A percentile compares a stretch with the other conserved stretches of the same genome.
Conservation (phyloP, 35 echinoderm and acorn worm species). For the Hemicentrotus pulcherrimus region DNA sequence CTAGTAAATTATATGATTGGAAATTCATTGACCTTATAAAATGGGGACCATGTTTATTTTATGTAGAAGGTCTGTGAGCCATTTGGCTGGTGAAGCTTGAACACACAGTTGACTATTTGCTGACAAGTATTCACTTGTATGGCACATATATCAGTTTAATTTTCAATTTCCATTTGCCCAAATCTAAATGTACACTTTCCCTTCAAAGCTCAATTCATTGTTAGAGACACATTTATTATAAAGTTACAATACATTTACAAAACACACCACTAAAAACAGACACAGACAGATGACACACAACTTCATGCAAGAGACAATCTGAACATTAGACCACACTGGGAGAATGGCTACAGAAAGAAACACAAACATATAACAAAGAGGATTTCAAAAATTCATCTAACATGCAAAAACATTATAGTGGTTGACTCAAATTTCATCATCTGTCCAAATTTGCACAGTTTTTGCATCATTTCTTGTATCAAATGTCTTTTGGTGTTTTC, state of each 20-base stretch:
- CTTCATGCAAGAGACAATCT: background rate
- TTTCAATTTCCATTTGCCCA: background rate
- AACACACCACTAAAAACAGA: background rate
- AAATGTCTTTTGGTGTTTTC: background rate
- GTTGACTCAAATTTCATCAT: background rate
- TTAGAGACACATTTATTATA: background rate
- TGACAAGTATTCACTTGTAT: background rate
- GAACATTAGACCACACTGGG: background rate
- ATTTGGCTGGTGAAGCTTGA: background rate
- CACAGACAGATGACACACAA: background rate
- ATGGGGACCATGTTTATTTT: background rate
- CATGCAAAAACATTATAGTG: background rate
- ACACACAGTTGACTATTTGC: background rate
- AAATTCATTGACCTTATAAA: background rate
- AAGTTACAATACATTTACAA: background rate
- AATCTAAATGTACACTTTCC: background rate
- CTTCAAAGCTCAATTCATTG: background rate
- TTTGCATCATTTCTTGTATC: background rate
- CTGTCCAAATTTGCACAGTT: background rate
- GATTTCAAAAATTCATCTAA: slow-evolving; percentile 6
- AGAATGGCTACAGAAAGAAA: background rate
- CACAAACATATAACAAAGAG: background rate
- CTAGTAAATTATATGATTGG: background rate
- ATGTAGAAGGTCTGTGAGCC: background rate
- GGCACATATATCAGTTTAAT: background rate